Evolutionary conservation across 2,888 invertebrate species (phyloP).

Genomic region (Halictus quadricinctus): DNA sequence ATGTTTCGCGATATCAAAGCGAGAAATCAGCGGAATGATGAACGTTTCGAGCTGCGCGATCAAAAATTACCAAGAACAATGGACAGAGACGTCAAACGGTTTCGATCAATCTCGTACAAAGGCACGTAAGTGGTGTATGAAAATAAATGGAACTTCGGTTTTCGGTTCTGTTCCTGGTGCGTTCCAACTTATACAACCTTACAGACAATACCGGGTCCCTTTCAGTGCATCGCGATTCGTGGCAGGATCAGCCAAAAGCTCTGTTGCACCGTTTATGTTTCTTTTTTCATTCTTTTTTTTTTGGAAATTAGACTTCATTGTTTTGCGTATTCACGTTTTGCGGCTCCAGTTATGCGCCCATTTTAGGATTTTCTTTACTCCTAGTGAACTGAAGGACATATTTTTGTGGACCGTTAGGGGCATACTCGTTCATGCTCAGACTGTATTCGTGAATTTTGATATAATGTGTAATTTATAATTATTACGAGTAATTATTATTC

Average conservation of each 20-base stretch:
- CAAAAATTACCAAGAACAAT: conserved; percentile 12
- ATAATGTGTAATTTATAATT: no score
- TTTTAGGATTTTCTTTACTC: neutral
- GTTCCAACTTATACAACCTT: neutral
- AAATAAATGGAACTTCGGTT: neutral
- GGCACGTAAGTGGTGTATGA: conserved; percentile 1
- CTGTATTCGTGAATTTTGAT: no score
- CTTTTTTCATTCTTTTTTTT: neutral
- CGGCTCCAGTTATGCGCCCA: neutral
- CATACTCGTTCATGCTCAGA: no score
- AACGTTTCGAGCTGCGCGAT: conserved; percentile 15
- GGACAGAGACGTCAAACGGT: neutral
- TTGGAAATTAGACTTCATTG: neutral
- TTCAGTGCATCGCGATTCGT: neutral
- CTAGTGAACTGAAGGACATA: no score
- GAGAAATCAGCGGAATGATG: conserved; percentile 14
- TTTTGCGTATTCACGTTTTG: neutral
- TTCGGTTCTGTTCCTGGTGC: neutral
- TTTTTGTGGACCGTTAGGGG: no score
- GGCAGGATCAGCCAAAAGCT: neutral
- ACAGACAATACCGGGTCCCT: neutral
- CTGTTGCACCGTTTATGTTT: neutral
- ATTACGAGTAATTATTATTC: no score
- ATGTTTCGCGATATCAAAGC: conserved; percentile 32
- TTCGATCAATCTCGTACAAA: conserved; percentile 3